Evolutionary conservation across 1,140 invertebrate species (phyloP).

Genomic region (Lerema accius): DNA sequence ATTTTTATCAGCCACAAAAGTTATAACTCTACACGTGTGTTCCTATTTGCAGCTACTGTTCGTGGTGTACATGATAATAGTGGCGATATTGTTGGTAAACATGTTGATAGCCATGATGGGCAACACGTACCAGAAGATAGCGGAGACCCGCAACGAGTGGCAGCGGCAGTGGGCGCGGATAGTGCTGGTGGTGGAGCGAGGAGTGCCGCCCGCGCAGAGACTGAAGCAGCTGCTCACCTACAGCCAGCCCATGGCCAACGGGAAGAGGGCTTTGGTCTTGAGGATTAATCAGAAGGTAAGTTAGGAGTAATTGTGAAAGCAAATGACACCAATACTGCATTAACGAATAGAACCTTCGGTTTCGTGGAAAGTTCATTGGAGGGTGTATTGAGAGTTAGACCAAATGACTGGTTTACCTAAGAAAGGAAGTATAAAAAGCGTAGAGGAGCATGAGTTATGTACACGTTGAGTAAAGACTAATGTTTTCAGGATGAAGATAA

Average conservation of each 20-base stretch:
- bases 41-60: slow-evolving; percentile 89
- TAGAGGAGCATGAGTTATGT: too few relatives aligned
- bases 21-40: too few relatives aligned
- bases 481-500: slow-evolving; percentile 92
- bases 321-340: not conserved
- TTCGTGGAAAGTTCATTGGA: too few relatives aligned
- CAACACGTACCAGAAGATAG: slow-evolving; percentile 99
- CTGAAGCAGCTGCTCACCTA: slow-evolving; percentile 94
- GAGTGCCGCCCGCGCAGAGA: slow-evolving; percentile 93
- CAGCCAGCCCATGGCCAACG: slow-evolving; percentile 97
- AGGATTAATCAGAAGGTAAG: slow-evolving; percentile 71
- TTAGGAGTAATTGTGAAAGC: not conserved
- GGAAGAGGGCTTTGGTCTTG: slow-evolving; percentile 92
- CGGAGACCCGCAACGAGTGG: slow-evolving; percentile 98
- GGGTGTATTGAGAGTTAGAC: too few relatives aligned
- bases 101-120: slow-evolving; percentile 99
- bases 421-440: too few relatives aligned
- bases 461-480: not conserved
- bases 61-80: slow-evolving; percentile 97
- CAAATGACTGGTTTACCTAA: too few relatives aligned
- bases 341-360: too few relatives aligned
- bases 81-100: slow-evolving; percentile 95
- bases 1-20: too few relatives aligned
- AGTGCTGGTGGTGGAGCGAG: slow-evolving; percentile 97
- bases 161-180: slow-evolving; percentile 99